phyloP scores from a whole-genome alignment of 2,113 vertebrate species.

The Brachyistius frenatus region DNA sequence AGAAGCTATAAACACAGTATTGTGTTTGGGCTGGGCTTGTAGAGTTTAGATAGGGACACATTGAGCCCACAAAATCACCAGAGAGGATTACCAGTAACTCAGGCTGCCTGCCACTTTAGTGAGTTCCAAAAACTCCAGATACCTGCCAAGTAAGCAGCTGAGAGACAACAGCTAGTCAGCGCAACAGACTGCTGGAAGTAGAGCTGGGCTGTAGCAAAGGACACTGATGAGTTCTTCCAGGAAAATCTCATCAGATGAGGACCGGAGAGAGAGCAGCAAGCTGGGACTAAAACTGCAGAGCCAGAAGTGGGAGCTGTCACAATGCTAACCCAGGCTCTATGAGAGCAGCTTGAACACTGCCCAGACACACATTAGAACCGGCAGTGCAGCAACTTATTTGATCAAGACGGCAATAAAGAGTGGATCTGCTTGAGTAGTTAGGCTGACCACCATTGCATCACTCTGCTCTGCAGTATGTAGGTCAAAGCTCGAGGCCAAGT shows the following conservation, averaged over 20 bases:
- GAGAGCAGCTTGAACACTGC: background rate
- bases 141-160: background rate
- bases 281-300: background rate
- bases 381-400: background rate
- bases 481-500: background rate
- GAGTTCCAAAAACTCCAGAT: conserved; percentile 4
- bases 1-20: background rate
- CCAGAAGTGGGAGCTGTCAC: background rate
- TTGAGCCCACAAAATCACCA: background rate
- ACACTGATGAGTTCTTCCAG: conserved; percentile 15
- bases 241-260: conserved; percentile 6
- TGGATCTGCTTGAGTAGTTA: background rate
- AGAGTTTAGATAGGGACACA: background rate
- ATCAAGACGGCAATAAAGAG: background rate
- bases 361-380: background rate
- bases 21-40: background rate
- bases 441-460: background rate
- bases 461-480: background rate
- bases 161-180: conserved; percentile 9
- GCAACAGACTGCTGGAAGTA: background rate
- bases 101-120: background rate
- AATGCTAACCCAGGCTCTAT: background rate
- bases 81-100: background rate
- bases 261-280: background rate
- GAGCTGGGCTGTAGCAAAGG: conserved; percentile 9